Base-by-base conservation (phyloP, 2,113 vertebrate species). In the Rhipidura dahli region DNA sequence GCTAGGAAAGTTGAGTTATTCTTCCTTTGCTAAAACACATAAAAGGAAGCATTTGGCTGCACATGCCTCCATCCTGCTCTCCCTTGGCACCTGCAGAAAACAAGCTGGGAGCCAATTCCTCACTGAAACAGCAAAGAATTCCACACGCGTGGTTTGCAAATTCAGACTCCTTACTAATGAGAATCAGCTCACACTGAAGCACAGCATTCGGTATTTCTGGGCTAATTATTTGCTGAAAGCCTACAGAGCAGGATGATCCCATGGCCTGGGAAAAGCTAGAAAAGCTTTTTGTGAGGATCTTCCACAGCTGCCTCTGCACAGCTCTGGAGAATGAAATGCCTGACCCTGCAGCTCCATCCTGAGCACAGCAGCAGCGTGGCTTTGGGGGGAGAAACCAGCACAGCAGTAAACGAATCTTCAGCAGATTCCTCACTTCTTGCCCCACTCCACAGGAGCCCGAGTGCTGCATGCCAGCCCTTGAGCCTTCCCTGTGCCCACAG, bases 31-130 rank as follows among this genome's bases (percentile, higher is more conserved):
- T 37, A 20, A 57, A 45, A n/a, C 68, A 93, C 59, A 83, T 65
- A 59, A 90, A 93, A 83, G 65, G 47, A 79, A 95, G 77, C 81
- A 64, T 81, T 93, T 95, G 90, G 90, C 92, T 87, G 66, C 84
- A 70, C 69, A 73, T 44, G 83, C 37, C 87, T 95, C 92, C 81
- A 91, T 89, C 94, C 87, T 91, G 92, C 77, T 86, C 83, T 69
- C 92, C 92, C 92, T 49, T 80, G 90, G 90, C 77, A 94, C 78
- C 84, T 77, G 72, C 6, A 0, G 78, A 77, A 83, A 81, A 84
- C 78, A 56, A 91, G 84, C 50, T 53, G 42, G 51, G 64, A 91
- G 90, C 94, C 94, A 94, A 13, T 7, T 93, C 77, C 60, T 78
- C 72, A 9, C 69, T 84, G 81, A 59, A 83, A 91, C 75, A 71